Conservation (phyloP, 2,888 invertebrate species). For the Ichneumoninae sp. region DNA sequence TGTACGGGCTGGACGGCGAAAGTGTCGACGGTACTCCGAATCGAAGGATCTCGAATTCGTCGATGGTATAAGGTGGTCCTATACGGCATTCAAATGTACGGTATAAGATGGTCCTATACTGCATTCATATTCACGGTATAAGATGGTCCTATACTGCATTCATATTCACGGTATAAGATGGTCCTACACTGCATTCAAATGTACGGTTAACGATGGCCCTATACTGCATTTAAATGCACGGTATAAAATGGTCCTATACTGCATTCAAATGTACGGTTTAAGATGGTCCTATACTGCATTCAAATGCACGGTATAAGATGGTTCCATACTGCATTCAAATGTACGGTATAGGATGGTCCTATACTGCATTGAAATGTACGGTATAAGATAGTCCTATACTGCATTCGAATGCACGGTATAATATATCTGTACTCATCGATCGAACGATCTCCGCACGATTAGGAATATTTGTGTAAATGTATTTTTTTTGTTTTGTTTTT, state of each 20-base stretch:
- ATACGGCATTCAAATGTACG: constrained; percentile 2
- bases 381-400: not conserved
- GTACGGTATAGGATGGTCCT: not conserved
- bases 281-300: not conserved
- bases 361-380: not conserved
- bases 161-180: not conserved
- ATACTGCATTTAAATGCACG: not conserved
- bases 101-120: not conserved
- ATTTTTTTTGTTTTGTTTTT: not conserved
- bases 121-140: not conserved
- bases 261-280: not conserved
- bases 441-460: constrained; percentile 34
- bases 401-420: constrained; percentile 5
- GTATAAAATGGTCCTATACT: not conserved
- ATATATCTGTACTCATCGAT: constrained; percentile 33
- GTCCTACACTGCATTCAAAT: not conserved
- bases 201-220: not conserved
- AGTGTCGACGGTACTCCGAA: not conserved
- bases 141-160: not conserved
- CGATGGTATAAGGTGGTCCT: constrained; percentile 28
- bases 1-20: constrained; percentile 14
- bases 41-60: constrained; percentile 37
- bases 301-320: not conserved
- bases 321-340: not conserved
- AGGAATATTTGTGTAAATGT: not conserved